Evolutionary conservation across 2,888 invertebrate genomes (phyloP), one percentile per base, ranked within the genome.

Genomic region (Chrysotoxum bicinctum): DNA sequence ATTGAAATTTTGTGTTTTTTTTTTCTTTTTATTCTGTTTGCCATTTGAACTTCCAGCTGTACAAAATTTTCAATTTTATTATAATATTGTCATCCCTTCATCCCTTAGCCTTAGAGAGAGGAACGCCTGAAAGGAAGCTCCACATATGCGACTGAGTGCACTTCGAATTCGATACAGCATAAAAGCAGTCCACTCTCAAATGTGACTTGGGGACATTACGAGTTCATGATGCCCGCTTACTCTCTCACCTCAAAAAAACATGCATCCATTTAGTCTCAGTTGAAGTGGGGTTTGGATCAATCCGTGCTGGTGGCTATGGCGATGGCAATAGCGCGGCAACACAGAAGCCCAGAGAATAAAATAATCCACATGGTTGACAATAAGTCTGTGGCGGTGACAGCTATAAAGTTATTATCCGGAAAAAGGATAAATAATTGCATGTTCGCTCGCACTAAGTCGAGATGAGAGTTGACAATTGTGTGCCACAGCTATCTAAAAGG

Each of bases 311-410:
- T 50, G 19, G 9, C 8, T 4, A 5, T 21, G 6, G n/a, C n/a
- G 12, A 4, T 14, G 12, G 10, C 16, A 5, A 6, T 7, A 26
- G 26, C 26, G 32, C 2, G 3, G 14, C 12, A 23, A 14, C 45
- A 12, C 10, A 48, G 23, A 10, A 62, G 12, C 5, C 1, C 50
- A 26, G 35, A 64, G 54, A 45, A 58, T 60, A 48, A 43, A 73
- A 66, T 73, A 68, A 60, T 74, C 56, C 73, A 32, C 32, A 40
- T 26, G 62, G 45, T 4, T 62, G 52, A 62, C 52, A 69, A 75
- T 80, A 75, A 60, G 62, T 76, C 75, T 70, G 37, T 54, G 73
- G 56, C 37, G 69, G 12, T 64, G 62, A 80, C 56, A 32, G 69
- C 75, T 48, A 64, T 69, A 48, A 70, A 69, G 64, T 81, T 70